Evolutionary conservation across 1,140 invertebrate species (phyloP), one percentile per base, ranked within the genome.

Genomic region (Catajapyx aquilonaris): DNA sequence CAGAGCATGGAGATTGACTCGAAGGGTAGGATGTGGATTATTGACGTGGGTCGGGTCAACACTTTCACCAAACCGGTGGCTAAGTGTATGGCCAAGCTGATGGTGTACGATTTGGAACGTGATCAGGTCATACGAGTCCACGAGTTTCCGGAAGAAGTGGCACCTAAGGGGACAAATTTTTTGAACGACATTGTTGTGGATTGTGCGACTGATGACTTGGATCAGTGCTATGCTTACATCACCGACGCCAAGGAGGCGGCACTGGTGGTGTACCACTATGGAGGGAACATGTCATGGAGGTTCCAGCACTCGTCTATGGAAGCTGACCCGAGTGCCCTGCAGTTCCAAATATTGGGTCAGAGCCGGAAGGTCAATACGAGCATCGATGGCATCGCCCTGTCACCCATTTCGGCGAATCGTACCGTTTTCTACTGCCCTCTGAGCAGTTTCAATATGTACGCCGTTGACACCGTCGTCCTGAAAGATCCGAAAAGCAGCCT

Each of bases 1-100:
- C 35, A 37, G 19, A 21, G 35, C 20, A 37, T 37, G 35, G 35
- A 37, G 22, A 37, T 37, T 1, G 35, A 37, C 13, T n/a, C 17
- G 11, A 13, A 5, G 4, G 35, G 35, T 5, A 21, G 35, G 4
- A 28, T 37, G 35, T 37, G 35, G 35, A 21, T 21, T 25, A 15
- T 23, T 5, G 35, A 37, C 35, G 22, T 37, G 2, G 35, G 35
- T 5, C 7, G 17, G 4, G 17, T 11, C 30, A 31, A 31, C 30
- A 31, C 30, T 3, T n/a, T n/a, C n/a, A n/a, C n/a, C n/a, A n/a
- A n/a, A n/a, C n/a, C n/a, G n/a, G n/a, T n/a, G n/a, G n/a, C n/a
- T n/a, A n/a, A n/a, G n/a, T 31, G 30, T 7, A 13, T 17, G 15
- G 13, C 30, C 3, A 31, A 31, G 18, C 3, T 31, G 15, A 7